Conservation (phyloP, 2,113 vertebrate species). For the Colaptes auratus region DNA sequence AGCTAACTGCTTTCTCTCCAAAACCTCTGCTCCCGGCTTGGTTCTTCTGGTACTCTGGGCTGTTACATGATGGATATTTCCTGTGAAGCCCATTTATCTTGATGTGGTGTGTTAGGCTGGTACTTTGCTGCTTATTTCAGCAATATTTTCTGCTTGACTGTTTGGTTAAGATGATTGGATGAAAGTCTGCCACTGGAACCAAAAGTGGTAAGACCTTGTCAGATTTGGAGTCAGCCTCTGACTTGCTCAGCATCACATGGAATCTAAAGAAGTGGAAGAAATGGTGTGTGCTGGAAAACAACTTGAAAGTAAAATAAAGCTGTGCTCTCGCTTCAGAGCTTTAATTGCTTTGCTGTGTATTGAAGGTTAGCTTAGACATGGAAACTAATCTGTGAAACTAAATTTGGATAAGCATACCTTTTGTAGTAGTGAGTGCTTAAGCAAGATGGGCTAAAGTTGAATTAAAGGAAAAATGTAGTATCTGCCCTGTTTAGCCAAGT, state of each 20-base stretch:
- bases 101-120: background rate
- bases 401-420: background rate
- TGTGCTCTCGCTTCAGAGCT: background rate
- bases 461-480: conserved; percentile 7
- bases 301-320: background rate
- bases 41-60: background rate
- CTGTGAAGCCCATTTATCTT: background rate
- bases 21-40: background rate
- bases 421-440: background rate
- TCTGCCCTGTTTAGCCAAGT: background rate
- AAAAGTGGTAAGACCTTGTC: background rate
- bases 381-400: background rate
- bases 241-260: background rate
- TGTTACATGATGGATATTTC: background rate
- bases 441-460: background rate
- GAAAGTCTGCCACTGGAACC: background rate
- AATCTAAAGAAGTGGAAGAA: background rate
- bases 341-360: background rate
- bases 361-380: background rate
- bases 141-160: background rate
- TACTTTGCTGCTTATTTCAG: background rate
- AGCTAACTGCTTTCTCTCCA: fast-evolving
- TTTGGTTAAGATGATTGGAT: background rate
- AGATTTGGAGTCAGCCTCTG: background rate
- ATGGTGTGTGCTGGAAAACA: background rate